Percentiles rank a stretch among this genome's conserved stretches.
phyloP scores from a whole-genome alignment of 2,888 invertebrate genomes.

The Pandemis heparana region DNA sequence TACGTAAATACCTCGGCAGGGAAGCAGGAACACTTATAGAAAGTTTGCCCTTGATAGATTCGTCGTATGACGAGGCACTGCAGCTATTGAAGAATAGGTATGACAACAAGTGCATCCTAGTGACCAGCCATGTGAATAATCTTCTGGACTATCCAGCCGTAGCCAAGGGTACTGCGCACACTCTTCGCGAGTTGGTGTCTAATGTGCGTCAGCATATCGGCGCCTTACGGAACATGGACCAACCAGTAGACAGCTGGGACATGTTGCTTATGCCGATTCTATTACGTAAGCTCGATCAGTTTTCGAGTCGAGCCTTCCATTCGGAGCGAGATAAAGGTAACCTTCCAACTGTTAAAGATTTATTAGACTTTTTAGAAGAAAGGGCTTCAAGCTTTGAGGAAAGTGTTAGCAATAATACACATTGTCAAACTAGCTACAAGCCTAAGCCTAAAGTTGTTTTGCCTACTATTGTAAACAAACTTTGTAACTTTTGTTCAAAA shows the following conservation, averaged over 20 bases:
- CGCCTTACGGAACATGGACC: background rate
- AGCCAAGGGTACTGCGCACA: background rate
- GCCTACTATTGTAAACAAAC: no score
- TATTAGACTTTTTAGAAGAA: constrained; percentile 1
- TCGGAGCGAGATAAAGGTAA: background rate
- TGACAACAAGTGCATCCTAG: constrained; percentile 1
- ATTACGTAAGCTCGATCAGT: constrained; percentile 5
- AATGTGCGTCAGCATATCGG: background rate
- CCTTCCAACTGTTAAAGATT: background rate
- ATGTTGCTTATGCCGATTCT: constrained; percentile 3
- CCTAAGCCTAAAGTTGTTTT: no score
- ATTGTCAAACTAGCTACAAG: no score
- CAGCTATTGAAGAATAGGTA: background rate
- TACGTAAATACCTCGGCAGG: background rate
- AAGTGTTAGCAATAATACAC: no score
- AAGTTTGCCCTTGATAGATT: background rate
- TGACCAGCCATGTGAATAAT: constrained; percentile 8
- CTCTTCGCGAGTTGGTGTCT: background rate
- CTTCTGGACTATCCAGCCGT: background rate
- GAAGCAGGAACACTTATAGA: background rate
- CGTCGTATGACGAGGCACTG: background rate
- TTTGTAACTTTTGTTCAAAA: background rate
- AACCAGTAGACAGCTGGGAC: constrained; percentile 3
- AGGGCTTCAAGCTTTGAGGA: background rate
- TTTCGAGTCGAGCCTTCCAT: background rate